Conservation (phyloP, 1,140 invertebrate genomes). For the Trichomalopsis sarcophagae region DNA sequence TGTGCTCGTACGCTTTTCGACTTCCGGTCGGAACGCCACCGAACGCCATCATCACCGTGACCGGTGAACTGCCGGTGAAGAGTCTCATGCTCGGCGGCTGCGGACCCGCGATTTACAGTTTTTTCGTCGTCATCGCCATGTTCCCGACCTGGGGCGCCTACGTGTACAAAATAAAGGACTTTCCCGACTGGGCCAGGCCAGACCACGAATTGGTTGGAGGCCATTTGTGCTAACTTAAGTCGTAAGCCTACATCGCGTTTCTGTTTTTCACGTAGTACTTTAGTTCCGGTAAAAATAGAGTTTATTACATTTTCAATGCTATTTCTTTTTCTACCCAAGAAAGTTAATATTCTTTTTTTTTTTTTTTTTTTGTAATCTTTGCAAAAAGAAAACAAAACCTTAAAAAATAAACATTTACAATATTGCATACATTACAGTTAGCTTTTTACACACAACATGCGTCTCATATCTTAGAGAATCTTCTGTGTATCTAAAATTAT, state of each 20-base stretch:
- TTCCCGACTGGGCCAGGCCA: slow-evolving; percentile 71
- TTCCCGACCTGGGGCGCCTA: slow-evolving; percentile 71
- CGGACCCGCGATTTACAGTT: slow-evolving; percentile 64
- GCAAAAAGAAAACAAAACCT: slow-evolving; percentile 12
- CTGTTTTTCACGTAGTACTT: slow-evolving; percentile 18
- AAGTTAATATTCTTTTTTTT: not conserved
- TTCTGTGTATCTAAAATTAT: slow-evolving; percentile 28
- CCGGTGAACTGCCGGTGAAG: slow-evolving; percentile 81
- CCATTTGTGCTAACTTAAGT: not conserved
- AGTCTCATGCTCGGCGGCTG: slow-evolving; percentile 79
- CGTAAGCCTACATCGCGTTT: not conserved
- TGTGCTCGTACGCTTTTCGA: slow-evolving; percentile 85
- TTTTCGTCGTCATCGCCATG: slow-evolving; percentile 63
- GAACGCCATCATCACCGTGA: slow-evolving; percentile 91
- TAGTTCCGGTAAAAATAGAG: slow-evolving; percentile 34
- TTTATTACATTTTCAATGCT: slow-evolving; percentile 1
- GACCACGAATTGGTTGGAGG: not conserved
- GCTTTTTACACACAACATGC: slow-evolving; percentile 16
- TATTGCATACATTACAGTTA: slow-evolving; percentile 32
- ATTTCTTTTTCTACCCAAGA: not conserved
- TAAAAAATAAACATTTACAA: slow-evolving; percentile 38
- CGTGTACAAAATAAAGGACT: slow-evolving; percentile 72
- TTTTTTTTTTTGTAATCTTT: slow-evolving; percentile 15
- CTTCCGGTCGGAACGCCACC: slow-evolving; percentile 88
- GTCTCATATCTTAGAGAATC: not conserved